Conservation (phyloP, 2,113 vertebrate genomes). For the Dendropsophus ebraccatus region DNA sequence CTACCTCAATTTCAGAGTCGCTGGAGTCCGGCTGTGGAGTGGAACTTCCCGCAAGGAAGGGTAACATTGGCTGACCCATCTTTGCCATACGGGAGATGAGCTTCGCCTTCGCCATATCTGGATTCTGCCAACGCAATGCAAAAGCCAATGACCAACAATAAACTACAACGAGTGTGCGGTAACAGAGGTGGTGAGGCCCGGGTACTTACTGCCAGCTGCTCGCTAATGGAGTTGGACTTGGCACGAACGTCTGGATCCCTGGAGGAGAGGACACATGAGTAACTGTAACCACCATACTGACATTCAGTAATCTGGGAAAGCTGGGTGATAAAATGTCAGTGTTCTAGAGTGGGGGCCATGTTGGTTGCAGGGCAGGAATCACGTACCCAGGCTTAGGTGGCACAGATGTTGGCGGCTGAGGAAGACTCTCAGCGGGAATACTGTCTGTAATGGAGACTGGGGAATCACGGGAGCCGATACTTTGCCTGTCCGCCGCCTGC, state of each 20-base stretch:
- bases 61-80: constrained; percentile 98
- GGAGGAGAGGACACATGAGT: constrained; percentile 46
- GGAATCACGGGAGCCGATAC: constrained; percentile 82
- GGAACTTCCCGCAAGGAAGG: constrained; percentile 79
- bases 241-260: constrained; percentile 83
- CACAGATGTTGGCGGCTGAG: constrained; percentile 62
- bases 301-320: background rate
- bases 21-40: constrained; percentile 87
- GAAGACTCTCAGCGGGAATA: constrained; percentile 70
- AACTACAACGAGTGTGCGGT: background rate
- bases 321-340: background rate
- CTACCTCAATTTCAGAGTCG: constrained; percentile 91
- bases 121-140: constrained; percentile 76
- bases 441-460: constrained; percentile 79
- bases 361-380: background rate
- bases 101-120: constrained; percentile 91
- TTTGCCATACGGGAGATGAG: constrained; percentile 97
- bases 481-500: constrained; percentile 73
- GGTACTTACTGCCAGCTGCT: constrained; percentile 83
- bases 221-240: constrained; percentile 90
- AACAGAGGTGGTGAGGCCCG: background rate
- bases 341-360: background rate
- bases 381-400: constrained; percentile 83
- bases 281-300: background rate
- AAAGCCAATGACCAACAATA: background rate